phyloP scores from a whole-genome alignment of 2,797 vertebrate species.

The Morelia viridis region DNA sequence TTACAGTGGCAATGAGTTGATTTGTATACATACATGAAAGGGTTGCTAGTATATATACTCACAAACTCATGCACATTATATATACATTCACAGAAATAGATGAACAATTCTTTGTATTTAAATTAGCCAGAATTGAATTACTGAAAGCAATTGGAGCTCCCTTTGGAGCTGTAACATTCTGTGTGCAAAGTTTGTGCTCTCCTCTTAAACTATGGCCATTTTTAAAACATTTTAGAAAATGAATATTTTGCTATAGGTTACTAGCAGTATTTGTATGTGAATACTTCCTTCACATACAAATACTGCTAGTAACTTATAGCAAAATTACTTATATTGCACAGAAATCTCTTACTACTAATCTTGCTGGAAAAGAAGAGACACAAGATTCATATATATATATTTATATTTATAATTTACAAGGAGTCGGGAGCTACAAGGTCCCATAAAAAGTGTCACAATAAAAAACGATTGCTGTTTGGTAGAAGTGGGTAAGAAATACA shows the following conservation, averaged over 20 bases:
- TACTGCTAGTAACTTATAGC: no score
- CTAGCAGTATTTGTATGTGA: no score
- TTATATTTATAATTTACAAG: neutral
- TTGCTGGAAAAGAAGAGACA: neutral
- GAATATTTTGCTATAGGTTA: neutral
- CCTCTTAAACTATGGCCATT: neutral
- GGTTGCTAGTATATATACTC: neutral
- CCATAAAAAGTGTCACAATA: neutral
- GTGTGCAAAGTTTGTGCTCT: neutral
- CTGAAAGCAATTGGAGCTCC: neutral
- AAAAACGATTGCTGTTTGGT: neutral
- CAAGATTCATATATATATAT: neutral
- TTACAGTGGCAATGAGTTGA: no score
- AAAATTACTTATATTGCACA: neutral
- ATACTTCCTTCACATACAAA: no score
- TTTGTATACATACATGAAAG: no score
- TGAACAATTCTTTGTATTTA: neutral
- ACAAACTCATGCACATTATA: neutral
- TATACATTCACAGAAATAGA: neutral
- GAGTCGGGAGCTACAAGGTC: no score
- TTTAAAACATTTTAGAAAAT: neutral
- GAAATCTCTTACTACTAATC: neutral
- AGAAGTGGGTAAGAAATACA: neutral
- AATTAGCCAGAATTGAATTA: neutral
- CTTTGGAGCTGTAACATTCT: neutral